phyloP scores from a whole-genome alignment of 2,888 invertebrate species.

The Maniola hyperantus region DNA sequence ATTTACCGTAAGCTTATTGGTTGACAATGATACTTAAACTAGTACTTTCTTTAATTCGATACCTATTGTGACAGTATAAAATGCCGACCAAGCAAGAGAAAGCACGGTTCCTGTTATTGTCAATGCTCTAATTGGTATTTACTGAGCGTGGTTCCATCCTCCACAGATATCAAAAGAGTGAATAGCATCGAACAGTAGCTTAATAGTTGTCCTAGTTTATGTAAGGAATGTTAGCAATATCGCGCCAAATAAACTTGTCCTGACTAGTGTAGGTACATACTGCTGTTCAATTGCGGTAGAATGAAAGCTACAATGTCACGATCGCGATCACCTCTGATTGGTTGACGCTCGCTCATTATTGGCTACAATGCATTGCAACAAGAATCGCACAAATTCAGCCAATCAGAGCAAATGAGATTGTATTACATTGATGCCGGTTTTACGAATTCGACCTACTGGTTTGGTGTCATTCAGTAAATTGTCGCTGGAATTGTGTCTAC shows the following conservation, averaged over 20 bases:
- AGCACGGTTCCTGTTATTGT: slow-evolving; percentile 12
- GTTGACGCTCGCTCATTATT: too few relatives aligned
- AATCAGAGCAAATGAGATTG: too few relatives aligned
- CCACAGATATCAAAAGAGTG: not conserved
- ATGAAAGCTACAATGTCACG: too few relatives aligned
- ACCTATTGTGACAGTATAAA: not conserved
- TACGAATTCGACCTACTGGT: too few relatives aligned
- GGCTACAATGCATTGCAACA: too few relatives aligned
- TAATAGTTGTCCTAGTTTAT: not conserved
- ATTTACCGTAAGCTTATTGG: not conserved
- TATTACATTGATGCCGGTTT: too few relatives aligned
- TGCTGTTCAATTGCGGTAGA: too few relatives aligned
- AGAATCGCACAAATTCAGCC: too few relatives aligned
- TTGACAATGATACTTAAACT: not conserved
- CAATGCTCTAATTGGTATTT: slow-evolving; percentile 1
- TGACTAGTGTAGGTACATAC: too few relatives aligned
- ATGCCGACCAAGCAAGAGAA: slow-evolving; percentile 3
- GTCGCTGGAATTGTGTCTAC: too few relatives aligned
- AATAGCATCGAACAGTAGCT: not conserved
- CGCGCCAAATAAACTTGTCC: not conserved
- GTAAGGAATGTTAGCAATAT: not conserved
- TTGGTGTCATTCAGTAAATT: too few relatives aligned
- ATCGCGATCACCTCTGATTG: too few relatives aligned
- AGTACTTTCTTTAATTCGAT: not conserved
- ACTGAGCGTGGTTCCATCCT: slow-evolving; percentile 6